Percentiles rank a stretch among this genome's conserved stretches.
These are phyloP conservation scores for Rhabdomys pumilio DNA, from an alignment of 2,797 vertebrate genomes.

Conservation along the genomic window DNA sequence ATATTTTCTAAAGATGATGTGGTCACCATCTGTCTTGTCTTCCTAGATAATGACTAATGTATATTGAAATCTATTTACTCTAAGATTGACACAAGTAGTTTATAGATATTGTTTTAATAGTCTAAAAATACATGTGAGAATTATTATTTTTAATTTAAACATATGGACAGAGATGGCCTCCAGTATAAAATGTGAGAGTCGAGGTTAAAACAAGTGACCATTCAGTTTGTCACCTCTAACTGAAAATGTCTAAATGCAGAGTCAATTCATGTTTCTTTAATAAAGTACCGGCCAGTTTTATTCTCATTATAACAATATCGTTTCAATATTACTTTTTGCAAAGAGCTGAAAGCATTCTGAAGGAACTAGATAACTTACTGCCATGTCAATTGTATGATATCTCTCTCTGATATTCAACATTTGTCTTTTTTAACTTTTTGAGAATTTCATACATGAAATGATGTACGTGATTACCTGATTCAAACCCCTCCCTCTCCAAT, in stretches of 20 bases:
- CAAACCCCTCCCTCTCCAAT: not conserved
- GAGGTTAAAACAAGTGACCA: not conserved
- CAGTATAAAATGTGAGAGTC: not conserved
- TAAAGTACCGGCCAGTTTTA: constrained; percentile 26
- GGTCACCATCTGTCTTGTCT: not conserved
- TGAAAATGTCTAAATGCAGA: not conserved
- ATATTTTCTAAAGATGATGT: not conserved
- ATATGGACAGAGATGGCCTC: not conserved
- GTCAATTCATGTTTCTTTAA: not conserved
- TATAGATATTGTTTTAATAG: not conserved
- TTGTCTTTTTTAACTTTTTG: not conserved
- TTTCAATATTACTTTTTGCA: constrained; percentile 62
- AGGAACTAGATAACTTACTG: constrained; percentile 74
- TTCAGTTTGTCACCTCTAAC: not conserved
- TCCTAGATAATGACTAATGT: not conserved
- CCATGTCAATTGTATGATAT: constrained; percentile 4
- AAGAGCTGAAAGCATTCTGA: constrained; percentile 58
- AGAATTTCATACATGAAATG: not conserved
- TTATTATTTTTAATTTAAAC: constrained; percentile 22
- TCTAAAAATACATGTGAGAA: not conserved
- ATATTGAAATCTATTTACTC: not conserved
- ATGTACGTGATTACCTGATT: not conserved
- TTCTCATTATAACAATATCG: not conserved
- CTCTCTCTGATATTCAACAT: not conserved
- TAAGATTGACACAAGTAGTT: not conserved